Base-by-base conservation (phyloP, 2,797 vertebrate genomes). In the Rhinichthys osculus region DNA sequence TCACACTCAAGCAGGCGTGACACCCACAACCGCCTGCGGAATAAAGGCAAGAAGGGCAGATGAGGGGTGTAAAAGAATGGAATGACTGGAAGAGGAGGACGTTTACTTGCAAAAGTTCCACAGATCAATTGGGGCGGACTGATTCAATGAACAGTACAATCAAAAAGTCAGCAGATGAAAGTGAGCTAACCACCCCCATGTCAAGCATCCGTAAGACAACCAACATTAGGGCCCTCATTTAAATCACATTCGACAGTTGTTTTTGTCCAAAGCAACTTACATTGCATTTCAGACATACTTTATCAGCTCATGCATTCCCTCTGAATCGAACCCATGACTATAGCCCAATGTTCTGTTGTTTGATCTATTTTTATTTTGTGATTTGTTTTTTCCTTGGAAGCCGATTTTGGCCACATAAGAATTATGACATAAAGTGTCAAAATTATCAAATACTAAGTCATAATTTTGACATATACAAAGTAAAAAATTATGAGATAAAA, bases 1-100 rank as follows among this genome's bases (percentile, higher is more conserved):
- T 91, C 91, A 88, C 87, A 92, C 90, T 93, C 88, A 90, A 89
- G 87, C 90, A 91, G 90, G 87, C 90, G 78, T 90, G 91, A 93
- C 91, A 91, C 81, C 92, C 89, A 87, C 88, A 91, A 87, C 54
- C 54, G 42, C 76, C 85, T 87, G 87, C 88, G 86, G 76, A 90
- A 73, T 76, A 57, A 47, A 76, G 67, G 21, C 67, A 74, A 44
- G 70, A 40, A 64, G 40, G 85, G 38, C 44, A 70, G 64, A 82
- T 82, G n/a, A 81, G 67, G 64, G 57, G 78, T 66, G 38, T 82
- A 42, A 78, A 52, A 71, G 62, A 69, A 57, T 62, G 85, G 73
- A 85, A 82, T 87, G 72, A 88, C 57, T 78, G 64, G 62, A 82
- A 23, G 82, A 77, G 33, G 90, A 73, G 71, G 54, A 79, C 33